These are phyloP conservation scores for Crossaster papposus DNA, from an alignment of 53 echinoderm and acorn worm genomes.

Conservation along the genomic window DNA sequence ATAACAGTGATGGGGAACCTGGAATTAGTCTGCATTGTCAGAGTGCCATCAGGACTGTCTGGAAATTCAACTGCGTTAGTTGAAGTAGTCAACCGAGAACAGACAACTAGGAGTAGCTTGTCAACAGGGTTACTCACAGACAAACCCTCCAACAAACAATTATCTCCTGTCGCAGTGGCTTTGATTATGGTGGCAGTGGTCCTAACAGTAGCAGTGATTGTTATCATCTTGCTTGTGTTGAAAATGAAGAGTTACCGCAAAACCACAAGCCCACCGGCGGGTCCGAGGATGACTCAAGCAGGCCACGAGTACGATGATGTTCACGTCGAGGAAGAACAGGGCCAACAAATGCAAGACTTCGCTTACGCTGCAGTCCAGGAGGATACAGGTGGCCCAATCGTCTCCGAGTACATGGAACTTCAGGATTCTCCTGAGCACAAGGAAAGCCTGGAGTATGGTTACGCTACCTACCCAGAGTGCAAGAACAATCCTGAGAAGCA, in stretches of 20 bases:
- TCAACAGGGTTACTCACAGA: background rate
- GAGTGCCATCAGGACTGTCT: conserved; percentile 50
- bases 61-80: conserved; percentile 22
- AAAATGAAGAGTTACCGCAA: background rate
- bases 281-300: background rate
- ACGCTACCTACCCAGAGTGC: too few species aligned
- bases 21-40: conserved; percentile 33
- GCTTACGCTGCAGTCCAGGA: background rate
- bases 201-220: conserved; percentile 5
- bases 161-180: background rate
- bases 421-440: background rate
- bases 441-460: too few species aligned
- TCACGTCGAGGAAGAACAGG: background rate
- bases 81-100: background rate
- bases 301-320: background rate
- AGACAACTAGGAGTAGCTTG: too few species aligned
- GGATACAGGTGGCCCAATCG: background rate
- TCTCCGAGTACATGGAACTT: background rate
- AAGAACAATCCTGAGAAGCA: background rate
- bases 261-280: background rate
- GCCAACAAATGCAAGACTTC: background rate
- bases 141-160: background rate
- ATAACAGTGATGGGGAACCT: conserved; percentile 3
- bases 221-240: background rate
- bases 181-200: background rate